Percentiles rank a stretch among this genome's conserved stretches.
Conservation (phyloP, 2,797 vertebrate species). For the Alcedo atthis region DNA sequence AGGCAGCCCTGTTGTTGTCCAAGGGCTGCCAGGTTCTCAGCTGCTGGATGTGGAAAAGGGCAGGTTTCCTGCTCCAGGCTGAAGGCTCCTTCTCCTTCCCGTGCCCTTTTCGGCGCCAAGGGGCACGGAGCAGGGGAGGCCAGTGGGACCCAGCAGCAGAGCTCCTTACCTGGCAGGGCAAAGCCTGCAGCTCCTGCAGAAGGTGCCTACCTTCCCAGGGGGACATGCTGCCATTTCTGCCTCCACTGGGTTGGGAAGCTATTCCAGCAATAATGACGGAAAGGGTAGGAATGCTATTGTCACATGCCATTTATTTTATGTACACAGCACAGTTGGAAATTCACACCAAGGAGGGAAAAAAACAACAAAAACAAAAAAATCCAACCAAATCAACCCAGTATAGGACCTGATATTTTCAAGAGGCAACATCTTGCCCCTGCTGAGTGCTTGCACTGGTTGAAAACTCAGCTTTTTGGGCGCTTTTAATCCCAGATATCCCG, state of each 20-base stretch:
- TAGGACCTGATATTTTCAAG: constrained; percentile 44
- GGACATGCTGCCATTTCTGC: constrained; percentile 30
- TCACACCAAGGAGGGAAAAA: constrained; percentile 21
- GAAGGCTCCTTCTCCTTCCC: neutral
- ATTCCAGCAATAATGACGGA: constrained; percentile 47
- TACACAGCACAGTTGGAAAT: constrained; percentile 55
- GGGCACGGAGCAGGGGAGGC: neutral
- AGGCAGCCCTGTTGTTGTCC: neutral
- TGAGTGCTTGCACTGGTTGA: neutral
- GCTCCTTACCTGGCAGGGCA: neutral
- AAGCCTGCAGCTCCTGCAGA: neutral
- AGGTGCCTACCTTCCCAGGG: neutral
- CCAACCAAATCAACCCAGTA: neutral
- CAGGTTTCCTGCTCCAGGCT: neutral
- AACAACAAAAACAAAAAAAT: neutral
- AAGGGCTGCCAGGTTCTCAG: neutral
- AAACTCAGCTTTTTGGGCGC: neutral
- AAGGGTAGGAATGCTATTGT: constrained; percentile 38
- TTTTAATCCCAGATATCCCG: neutral
- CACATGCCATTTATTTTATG: constrained; percentile 56
- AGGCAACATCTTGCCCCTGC: constrained; percentile 37
- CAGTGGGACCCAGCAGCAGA: neutral
- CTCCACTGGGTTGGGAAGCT: constrained; percentile 47
- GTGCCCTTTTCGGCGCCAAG: neutral
- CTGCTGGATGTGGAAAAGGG: constrained; percentile 21